Conservation (phyloP, 2,113 vertebrate species). For the Pachycephala philippinensis region DNA sequence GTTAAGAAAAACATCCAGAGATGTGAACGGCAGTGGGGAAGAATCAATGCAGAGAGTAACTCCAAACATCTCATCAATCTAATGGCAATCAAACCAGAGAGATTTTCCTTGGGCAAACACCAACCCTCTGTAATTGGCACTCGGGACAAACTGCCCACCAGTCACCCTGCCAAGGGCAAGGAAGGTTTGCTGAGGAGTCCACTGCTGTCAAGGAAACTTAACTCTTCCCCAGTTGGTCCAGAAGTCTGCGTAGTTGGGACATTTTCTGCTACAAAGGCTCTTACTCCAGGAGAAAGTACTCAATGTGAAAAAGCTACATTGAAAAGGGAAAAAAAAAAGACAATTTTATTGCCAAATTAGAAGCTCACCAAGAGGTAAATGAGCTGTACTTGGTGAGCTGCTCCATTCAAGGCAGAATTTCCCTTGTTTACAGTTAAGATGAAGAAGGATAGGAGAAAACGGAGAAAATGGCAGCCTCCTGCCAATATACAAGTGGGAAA, state of each 20-base stretch:
- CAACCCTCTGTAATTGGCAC: neutral
- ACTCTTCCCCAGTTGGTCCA: neutral
- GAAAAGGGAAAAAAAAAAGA: neutral
- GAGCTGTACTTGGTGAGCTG: neutral
- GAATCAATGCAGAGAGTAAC: neutral
- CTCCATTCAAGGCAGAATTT: conserved; percentile 6
- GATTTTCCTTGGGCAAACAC: neutral
- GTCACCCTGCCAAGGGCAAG: neutral
- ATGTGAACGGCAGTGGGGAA: rapidly evolving
- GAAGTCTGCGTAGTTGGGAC: neutral
- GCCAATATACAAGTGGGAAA: neutral
- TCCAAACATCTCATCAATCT: neutral
- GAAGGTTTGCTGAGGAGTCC: neutral
- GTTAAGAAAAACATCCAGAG: neutral
- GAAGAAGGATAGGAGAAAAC: neutral
- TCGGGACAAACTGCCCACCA: neutral
- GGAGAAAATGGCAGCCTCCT: neutral
- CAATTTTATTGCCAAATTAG: conserved; percentile 42
- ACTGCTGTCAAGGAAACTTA: neutral
- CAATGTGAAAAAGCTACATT: neutral
- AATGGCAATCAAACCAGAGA: neutral
- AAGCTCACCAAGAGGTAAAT: neutral
- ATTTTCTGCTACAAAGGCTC: neutral
- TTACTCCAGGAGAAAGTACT: neutral
- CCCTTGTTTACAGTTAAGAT: neutral